Evolutionary conservation across 2,888 invertebrate genomes (phyloP).

Genomic region (Meganola albula): DNA sequence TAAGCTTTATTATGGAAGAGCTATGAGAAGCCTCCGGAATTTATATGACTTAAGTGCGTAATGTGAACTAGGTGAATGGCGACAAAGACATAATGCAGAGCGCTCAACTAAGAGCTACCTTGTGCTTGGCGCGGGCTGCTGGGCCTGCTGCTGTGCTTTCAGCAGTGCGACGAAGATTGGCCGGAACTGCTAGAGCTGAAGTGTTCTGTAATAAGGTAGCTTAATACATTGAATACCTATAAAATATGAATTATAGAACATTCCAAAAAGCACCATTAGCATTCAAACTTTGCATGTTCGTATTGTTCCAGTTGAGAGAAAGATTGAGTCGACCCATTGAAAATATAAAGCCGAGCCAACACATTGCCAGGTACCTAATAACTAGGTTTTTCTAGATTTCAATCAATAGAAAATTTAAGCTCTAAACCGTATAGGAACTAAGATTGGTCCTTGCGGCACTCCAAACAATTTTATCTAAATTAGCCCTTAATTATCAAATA

Average conservation of each 20-base stretch:
- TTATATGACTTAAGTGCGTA: too few relatives aligned
- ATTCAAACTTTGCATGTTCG: background rate
- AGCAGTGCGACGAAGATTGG: constrained; percentile 78
- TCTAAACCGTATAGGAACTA: too few relatives aligned
- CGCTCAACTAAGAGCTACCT: constrained; percentile 63
- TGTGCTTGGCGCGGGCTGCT: constrained; percentile 86
- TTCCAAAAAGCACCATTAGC: too few relatives aligned
- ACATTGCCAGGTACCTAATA: constrained; percentile 52
- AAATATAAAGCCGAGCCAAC: constrained; percentile 47
- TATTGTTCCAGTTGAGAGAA: constrained; percentile 54
- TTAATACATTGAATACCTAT: too few relatives aligned
- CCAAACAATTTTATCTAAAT: too few relatives aligned
- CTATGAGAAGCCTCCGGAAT: too few relatives aligned
- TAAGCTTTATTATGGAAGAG: too few relatives aligned
- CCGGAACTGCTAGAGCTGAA: constrained; percentile 75
- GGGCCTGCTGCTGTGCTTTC: constrained; percentile 82
- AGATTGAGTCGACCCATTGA: constrained; percentile 60
- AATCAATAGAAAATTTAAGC: too few relatives aligned
- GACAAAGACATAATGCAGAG: constrained; percentile 50
- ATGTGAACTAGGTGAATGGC: constrained; percentile 46
- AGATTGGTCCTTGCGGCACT: too few relatives aligned
- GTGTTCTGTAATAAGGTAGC: constrained; percentile 72
- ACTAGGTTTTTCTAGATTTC: too few relatives aligned
- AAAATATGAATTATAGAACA: too few relatives aligned
- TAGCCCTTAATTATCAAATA: too few relatives aligned